phyloP scores from a whole-genome alignment of 2,113 vertebrate genomes.

The Sapayoa aenigma region DNA sequence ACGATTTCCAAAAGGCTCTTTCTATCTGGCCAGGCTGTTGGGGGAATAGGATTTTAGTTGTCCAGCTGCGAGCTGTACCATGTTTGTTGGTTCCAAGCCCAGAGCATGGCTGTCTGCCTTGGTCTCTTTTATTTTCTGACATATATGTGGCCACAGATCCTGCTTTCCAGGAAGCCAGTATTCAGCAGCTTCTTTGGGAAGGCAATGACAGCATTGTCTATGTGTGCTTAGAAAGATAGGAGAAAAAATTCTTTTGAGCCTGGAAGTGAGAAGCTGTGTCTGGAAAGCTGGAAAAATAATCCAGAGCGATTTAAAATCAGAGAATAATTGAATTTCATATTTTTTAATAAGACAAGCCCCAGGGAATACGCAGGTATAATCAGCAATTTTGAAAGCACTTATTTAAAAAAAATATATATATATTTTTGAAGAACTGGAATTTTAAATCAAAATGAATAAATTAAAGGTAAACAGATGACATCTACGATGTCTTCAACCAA shows the following conservation, averaged over 20 bases:
- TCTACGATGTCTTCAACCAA: neutral
- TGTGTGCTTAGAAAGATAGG: neutral
- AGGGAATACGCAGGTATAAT: neutral
- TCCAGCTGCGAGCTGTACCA: neutral
- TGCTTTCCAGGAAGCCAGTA: conserved; percentile 17
- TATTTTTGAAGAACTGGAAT: neutral
- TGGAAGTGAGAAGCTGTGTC: neutral
- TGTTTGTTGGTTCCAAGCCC: neutral
- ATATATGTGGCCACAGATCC: neutral
- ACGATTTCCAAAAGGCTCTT: neutral
- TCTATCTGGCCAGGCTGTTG: neutral
- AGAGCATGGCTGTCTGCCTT: neutral
- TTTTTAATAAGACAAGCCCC: neutral
- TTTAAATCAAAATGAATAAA: neutral
- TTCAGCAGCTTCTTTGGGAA: neutral
- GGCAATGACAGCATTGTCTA: neutral
- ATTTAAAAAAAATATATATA: neutral
- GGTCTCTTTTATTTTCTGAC: conserved; percentile 12
- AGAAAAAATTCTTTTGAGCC: neutral
- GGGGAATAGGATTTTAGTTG: neutral
- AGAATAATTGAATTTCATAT: neutral
- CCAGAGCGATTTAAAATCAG: neutral
- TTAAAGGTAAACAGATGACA: neutral
- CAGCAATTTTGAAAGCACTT: neutral
- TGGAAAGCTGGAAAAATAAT: neutral